These are phyloP conservation scores for Papilio polyxenes DNA, from an alignment of 1,140 invertebrate species.

Conservation along the genomic window DNA sequence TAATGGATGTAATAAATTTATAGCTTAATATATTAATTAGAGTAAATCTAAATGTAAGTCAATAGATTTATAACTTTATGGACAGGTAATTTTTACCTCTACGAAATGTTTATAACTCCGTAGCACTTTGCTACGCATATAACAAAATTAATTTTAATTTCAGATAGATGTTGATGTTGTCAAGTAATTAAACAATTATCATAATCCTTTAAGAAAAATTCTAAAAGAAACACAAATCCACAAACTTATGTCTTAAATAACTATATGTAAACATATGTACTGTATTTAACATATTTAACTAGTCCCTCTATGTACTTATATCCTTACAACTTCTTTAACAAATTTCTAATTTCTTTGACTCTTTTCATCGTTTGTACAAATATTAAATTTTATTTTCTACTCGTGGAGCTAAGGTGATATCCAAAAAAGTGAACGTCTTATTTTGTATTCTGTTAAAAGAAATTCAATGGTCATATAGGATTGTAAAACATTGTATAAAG, in stretches of 20 bases:
- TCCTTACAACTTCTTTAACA: neutral
- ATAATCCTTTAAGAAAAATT: neutral
- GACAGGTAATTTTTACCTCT: conserved; percentile 4
- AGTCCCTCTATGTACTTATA: neutral
- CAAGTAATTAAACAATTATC: neutral
- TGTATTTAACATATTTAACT: neutral
- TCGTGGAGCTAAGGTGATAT: neutral
- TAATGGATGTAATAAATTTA: conserved; percentile 23
- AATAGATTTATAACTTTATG: conserved; percentile 6
- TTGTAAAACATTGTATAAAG: conserved; percentile 18
- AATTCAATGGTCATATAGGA: neutral
- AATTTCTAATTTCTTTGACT: neutral
- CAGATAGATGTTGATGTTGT: neutral
- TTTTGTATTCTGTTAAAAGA: neutral
- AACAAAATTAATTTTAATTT: neutral
- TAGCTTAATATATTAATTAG: conserved; percentile 18
- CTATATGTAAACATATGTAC: neutral
- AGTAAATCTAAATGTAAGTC: conserved; percentile 9
- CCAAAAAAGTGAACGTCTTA: neutral
- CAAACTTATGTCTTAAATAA: neutral
- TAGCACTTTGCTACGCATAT: neutral
- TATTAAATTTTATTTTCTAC: neutral
- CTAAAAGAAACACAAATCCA: neutral
- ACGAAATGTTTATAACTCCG: conserved; percentile 28
- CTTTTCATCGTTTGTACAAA: neutral